Base-by-base conservation (phyloP, 2,888 invertebrate species). In the Tetragonula carbonaria region DNA sequence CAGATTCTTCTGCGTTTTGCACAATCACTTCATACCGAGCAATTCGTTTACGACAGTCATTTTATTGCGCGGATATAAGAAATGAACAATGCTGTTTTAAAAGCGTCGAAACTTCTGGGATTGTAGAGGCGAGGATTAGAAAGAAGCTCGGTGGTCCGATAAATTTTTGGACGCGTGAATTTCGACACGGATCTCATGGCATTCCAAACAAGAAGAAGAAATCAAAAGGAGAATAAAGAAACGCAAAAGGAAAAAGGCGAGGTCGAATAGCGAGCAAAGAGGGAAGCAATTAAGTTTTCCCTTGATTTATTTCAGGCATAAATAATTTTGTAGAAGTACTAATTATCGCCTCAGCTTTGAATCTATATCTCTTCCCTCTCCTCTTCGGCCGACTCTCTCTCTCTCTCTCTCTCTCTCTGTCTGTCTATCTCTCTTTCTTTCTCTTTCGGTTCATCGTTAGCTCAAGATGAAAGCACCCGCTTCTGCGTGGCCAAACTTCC, bases 321-420 rank as follows among this genome's bases (percentile, higher is more conserved):
- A 94, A 94, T 94, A 94, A 94, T 94, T 93, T 93, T 75, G 92
- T 92, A 93, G 93, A 93, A 93, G 92, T 92, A 93, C 93, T 94
- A 94, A 94, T 94, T 94, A 94, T 94, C 91, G 92, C 90, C 90
- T 65, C 84, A 84, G 82, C 89, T 86, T 88, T 86, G 90, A 77
- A 92, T 88, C 92, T 90, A 91, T 92, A 88, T 91, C 83, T 80
- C 82, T 78, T 75, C 80, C 73, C 80, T 65, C 67, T 57, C 65
- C 55, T 62, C 33, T 21, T 65, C 70, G 59, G 53, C 57, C 21
- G 21, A 28, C 76, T 38, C 53, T 21, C 18, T 6, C 38, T n/a
- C 81, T 65, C 71, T 63, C 62, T 74, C 59, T 66, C 68, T 50
- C 59, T 23, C 55, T 21, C 57, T 57, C 38, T 38, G 8, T 8